Percentiles rank a stretch among this genome's conserved stretches.
Conservation (phyloP, 2,113 vertebrate species). For the Charina bottae region DNA sequence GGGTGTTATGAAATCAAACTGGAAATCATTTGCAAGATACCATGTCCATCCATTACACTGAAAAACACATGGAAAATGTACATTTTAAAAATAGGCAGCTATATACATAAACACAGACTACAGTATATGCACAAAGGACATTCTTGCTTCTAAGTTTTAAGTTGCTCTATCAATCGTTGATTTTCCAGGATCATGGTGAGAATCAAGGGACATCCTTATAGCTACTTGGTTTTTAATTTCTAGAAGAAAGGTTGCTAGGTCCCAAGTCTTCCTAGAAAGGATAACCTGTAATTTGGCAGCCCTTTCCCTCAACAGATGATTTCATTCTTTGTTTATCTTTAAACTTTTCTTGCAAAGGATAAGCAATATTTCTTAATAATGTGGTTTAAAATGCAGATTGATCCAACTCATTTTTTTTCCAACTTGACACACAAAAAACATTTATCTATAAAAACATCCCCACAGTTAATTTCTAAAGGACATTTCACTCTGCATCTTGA, state of each 20-base stretch:
- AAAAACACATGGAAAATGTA: conserved; percentile 2
- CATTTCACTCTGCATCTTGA: neutral
- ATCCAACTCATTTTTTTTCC: neutral
- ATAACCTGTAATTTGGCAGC: neutral
- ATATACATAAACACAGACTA: neutral
- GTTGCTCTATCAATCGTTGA: neutral
- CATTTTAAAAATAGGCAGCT: neutral
- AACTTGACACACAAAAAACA: neutral
- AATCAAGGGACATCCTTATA: neutral
- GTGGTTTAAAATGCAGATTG: neutral
- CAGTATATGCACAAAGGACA: neutral
- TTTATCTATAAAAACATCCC: too few relatives aligned
- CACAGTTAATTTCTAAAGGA: neutral
- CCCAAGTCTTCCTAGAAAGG: neutral
- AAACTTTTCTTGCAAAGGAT: neutral
- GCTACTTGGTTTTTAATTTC: neutral
- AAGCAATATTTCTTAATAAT: neutral
- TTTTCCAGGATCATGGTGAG: neutral
- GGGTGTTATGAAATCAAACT: conserved; percentile 81
- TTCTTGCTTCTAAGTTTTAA: neutral
- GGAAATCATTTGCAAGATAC: conserved; percentile 87
- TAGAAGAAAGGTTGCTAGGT: neutral
- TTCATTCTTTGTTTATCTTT: neutral
- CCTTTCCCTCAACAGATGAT: neutral
- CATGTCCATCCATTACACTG: conserved; percentile 87